A percentile compares a stretch with the other conserved stretches of the same genome.
Evolutionary conservation across 1,140 invertebrate genomes (phyloP).

Genomic region (Drosophila neocordata): DNA sequence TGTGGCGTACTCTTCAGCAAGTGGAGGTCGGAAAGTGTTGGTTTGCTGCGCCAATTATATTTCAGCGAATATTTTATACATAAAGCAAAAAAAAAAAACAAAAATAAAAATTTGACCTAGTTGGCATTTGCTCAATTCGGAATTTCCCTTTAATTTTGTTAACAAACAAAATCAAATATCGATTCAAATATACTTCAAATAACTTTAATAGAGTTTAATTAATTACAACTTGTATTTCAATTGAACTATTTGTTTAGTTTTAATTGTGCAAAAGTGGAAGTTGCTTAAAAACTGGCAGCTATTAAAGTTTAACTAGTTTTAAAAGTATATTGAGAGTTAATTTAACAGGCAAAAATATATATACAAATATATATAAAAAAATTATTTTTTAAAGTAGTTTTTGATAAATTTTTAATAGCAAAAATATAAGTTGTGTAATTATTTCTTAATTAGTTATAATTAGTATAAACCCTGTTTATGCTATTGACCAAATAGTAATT

Average conservation of each 20-base stretch:
- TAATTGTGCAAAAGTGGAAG: too few species aligned
- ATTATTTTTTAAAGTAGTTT: too few species aligned
- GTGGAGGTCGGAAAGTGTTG: constrained; percentile 5
- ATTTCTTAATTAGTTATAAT: too few species aligned
- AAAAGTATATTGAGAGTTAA: too few species aligned
- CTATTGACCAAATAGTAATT: too few species aligned
- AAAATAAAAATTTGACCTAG: neutral
- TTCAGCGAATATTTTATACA: neutral
- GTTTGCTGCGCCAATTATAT: constrained; percentile 3
- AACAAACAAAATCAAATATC: neutral
- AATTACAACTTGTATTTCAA: too few species aligned
- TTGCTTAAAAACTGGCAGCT: neutral
- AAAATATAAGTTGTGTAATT: too few species aligned
- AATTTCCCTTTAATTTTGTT: neutral
- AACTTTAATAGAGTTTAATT: neutral
- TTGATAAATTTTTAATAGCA: too few species aligned
- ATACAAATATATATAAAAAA: too few species aligned
- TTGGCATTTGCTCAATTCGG: neutral
- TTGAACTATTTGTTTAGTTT: too few species aligned
- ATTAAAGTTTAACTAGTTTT: neutral
- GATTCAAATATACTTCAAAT: neutral
- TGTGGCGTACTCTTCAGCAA: neutral
- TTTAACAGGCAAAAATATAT: too few species aligned
- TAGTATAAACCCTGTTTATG: too few species aligned
- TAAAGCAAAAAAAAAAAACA: neutral